Conservation (phyloP, 2,888 invertebrate species). For the Rhagonycha fulva region DNA sequence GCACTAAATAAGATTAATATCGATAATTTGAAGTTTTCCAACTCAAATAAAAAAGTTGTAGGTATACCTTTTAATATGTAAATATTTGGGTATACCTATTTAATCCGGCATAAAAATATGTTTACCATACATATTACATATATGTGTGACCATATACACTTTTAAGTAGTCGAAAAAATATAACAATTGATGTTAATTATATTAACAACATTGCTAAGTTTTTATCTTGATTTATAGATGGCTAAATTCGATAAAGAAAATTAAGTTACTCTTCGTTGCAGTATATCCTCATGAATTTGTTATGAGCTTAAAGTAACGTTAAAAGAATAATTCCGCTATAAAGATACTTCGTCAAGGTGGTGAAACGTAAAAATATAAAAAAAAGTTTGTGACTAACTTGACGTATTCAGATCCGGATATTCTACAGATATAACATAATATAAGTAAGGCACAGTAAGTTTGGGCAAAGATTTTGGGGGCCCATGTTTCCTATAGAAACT, state of each 20-base stretch:
- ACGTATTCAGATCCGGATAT: not conserved
- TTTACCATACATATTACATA: not conserved
- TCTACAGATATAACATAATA: not conserved
- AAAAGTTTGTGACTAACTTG: not conserved
- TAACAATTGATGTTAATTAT: not conserved
- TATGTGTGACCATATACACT: not conserved
- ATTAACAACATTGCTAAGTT: not conserved
- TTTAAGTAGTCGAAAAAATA: not conserved
- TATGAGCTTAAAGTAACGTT: not conserved
- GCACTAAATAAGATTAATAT: not conserved
- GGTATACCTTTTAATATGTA: not conserved
- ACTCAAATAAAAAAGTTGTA: not conserved
- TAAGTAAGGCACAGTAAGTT: not conserved
- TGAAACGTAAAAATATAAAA: not conserved
- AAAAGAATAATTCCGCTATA: too few species aligned
- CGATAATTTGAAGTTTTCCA: not conserved
- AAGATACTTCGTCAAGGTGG: too few species aligned
- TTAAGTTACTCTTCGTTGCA: not conserved
- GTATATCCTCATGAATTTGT: not conserved
- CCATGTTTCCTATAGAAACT: not conserved
- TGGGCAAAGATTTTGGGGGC: not conserved
- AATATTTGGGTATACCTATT: not conserved
- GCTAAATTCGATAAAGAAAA: not conserved
- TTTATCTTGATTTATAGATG: not conserved
- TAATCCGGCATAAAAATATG: not conserved